Evolutionary conservation across 2,113 vertebrate genomes (phyloP), one percentile per base, ranked within the genome.

Genomic region (Terrapene triunguis): DNA sequence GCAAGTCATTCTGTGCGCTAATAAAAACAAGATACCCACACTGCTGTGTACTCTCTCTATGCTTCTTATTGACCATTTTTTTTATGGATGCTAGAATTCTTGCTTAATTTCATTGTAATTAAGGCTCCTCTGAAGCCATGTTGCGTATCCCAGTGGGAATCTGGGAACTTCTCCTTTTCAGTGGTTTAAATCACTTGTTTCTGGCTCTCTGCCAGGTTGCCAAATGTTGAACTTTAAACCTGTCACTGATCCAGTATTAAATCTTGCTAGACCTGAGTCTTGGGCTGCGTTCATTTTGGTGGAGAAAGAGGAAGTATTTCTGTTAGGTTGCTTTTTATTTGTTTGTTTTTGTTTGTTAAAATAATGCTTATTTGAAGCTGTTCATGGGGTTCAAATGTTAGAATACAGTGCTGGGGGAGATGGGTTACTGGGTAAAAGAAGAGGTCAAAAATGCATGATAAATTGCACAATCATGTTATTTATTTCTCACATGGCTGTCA

Each of bases 101-200:
- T 65, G 6, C 32, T 94, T 78, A 78, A 78, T 78, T 78, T 47
- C 12, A 14, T 44, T 44, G 19, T 44, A 21, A 24, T 13, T 11
- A 44, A 44, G 72, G 38, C 38, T 47, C 22, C 22, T 78, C 24
- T 44, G 72, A 24, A 24, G 21, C 6, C 21, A 13, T 6, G 24
- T 88, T 93, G 84, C 91, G 59, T 92, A 81, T 95, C n/a, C 65
- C 50, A 81, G 35, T 32, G 65, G 81, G 82, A 92, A 97, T 55
- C 44, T 89, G 90, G 48, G 47, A 91, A 89, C 81, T 93, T 94
- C 92, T 95, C 88, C 38, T 95, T 89, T 94, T 88, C 48, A n/a
- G 53, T 57, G 57, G 7, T 81, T 19, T 96, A 96, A 97, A 94
- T 95, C 16, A 1, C 88, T 95, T 90, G 32, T 44, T 81, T 35